A percentile compares a stretch with the other conserved stretches of the same genome.
These are phyloP conservation scores for Coleophora deauratella DNA, from an alignment of 2,888 invertebrate species.

Conservation along the genomic window DNA sequence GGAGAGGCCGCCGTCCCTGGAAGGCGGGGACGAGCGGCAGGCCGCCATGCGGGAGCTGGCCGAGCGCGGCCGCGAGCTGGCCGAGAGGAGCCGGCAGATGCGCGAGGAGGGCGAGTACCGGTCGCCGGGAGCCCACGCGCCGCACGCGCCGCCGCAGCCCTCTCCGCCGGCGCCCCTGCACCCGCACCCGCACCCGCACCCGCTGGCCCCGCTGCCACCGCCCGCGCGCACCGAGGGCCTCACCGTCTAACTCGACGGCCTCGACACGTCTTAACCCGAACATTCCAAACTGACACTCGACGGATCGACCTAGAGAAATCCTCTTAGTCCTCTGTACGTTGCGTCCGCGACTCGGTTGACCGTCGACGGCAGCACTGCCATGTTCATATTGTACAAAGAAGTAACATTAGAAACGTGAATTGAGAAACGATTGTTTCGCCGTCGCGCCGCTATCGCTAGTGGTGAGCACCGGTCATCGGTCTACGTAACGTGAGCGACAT, in stretches of 20 bases:
- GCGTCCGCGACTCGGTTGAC: too few species aligned
- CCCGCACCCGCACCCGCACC: slow-evolving; percentile 40
- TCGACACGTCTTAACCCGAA: slow-evolving; percentile 19
- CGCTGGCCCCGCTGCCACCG: slow-evolving; percentile 76
- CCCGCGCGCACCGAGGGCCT: slow-evolving; percentile 81
- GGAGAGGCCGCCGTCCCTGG: slow-evolving; percentile 61
- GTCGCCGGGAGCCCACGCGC: slow-evolving; percentile 47
- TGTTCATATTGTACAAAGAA: slow-evolving; percentile 60
- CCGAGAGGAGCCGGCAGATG: slow-evolving; percentile 65
- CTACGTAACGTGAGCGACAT: slow-evolving; percentile 48
- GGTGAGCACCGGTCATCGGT: too few species aligned
- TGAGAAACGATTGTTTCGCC: slow-evolving; percentile 26
- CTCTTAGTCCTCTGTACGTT: slow-evolving; percentile 7
- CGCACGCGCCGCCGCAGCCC: slow-evolving; percentile 51
- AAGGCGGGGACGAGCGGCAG: slow-evolving; percentile 58
- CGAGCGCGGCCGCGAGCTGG: slow-evolving; percentile 69
- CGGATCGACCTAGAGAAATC: slow-evolving; percentile 10
- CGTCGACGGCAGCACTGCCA: slow-evolving; percentile 21
- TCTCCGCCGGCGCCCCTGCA: slow-evolving; percentile 55
- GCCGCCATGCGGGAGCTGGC: slow-evolving; percentile 70
- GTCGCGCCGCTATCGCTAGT: too few species aligned
- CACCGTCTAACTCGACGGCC: slow-evolving; percentile 73
- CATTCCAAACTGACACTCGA: slow-evolving; percentile 37
- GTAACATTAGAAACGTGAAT: slow-evolving; percentile 39
- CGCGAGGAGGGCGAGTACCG: slow-evolving; percentile 67